Percentiles rank a stretch among this genome's conserved stretches.
Evolutionary conservation across 2,888 invertebrate species (phyloP).

Genomic region (Ichneumoninae sp.): DNA sequence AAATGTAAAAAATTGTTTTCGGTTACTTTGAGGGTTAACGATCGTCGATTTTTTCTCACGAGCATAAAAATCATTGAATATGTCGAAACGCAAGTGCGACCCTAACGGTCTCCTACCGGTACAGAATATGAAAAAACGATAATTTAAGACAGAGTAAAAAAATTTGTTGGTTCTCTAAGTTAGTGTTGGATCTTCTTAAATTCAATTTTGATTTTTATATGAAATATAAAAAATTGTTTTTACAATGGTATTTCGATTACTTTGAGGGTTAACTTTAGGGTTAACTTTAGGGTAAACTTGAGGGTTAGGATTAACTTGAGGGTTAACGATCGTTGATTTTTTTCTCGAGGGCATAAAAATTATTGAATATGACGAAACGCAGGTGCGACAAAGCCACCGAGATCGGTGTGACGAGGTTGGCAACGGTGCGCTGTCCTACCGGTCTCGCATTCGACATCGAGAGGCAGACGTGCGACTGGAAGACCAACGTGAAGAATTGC

Average conservation of each 20-base stretch:
- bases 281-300: too few relatives aligned
- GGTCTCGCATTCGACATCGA: constrained; percentile 97
- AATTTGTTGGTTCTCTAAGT: background rate
- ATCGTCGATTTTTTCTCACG: too few relatives aligned
- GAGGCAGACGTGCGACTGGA: constrained; percentile 98
- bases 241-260: background rate
- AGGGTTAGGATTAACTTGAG: too few relatives aligned
- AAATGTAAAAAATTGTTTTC: too few relatives aligned
- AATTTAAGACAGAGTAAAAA: too few relatives aligned
- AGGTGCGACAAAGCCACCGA: constrained; percentile 97
- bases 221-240: background rate
- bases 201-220: background rate
- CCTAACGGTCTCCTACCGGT: too few relatives aligned
- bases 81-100: too few relatives aligned
- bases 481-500: constrained; percentile 98
- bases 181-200: background rate
- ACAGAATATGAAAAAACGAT: too few relatives aligned
- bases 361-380: constrained; percentile 78
- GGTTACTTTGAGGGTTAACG: too few relatives aligned
- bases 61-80: too few relatives aligned
- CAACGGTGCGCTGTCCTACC: constrained; percentile 94
- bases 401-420: constrained; percentile 94
- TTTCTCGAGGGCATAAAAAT: background rate
- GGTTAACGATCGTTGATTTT: background rate
- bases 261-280: too few relatives aligned